Evolutionary conservation across 2,113 vertebrate genomes (phyloP).

Genomic region (Balaeniceps rex): DNA sequence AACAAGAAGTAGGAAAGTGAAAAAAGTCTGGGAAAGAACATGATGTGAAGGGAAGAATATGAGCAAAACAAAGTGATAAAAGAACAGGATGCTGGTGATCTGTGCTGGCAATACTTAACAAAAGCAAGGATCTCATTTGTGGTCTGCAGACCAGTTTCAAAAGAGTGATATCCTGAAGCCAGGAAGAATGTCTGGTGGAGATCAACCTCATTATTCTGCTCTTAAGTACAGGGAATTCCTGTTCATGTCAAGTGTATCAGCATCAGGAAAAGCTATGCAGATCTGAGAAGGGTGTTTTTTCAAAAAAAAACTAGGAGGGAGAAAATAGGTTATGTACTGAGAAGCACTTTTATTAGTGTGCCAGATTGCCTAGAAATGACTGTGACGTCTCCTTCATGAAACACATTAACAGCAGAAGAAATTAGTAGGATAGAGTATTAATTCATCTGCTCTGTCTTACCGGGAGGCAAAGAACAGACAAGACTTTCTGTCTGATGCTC

Average conservation of each 20-base stretch:
- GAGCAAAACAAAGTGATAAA: not conserved
- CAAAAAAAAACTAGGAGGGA: not conserved
- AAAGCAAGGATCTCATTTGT: not conserved
- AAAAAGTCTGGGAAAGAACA: not conserved
- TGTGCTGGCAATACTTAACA: not conserved
- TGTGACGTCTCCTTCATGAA: not conserved
- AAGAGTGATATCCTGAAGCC: not conserved
- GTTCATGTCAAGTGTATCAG: not conserved
- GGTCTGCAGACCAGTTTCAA: not conserved
- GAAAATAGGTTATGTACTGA: not conserved
- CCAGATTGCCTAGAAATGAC: not conserved
- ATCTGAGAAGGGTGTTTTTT: not conserved
- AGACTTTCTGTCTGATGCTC: not conserved
- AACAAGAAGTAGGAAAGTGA: not conserved
- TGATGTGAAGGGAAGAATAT: not conserved
- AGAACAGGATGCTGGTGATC: not conserved
- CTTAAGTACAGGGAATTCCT: not conserved
- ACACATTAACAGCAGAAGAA: not conserved
- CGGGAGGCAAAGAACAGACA: not conserved
- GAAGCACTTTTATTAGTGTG: not conserved
- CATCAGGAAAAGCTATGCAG: not conserved
- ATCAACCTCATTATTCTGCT: not conserved
- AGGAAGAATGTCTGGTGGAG: not conserved
- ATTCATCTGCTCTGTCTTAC: not conserved
- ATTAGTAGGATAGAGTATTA: not conserved